Conservation (phyloP, 2,797 vertebrate species). For the Pangasius sanitwongsei region DNA sequence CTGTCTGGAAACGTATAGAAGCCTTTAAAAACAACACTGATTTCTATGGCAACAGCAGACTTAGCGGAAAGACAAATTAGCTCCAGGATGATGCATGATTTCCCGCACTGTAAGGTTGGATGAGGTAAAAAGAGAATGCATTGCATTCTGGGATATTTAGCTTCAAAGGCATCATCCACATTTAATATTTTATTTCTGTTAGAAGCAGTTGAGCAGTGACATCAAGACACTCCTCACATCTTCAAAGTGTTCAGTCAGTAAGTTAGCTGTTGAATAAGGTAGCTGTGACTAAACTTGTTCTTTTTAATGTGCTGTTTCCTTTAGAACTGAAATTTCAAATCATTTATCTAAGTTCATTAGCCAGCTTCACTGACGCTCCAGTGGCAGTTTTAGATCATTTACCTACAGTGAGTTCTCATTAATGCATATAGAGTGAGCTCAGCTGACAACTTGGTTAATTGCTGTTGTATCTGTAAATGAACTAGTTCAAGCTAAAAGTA, state of each 20-base stretch:
- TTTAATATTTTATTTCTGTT: constrained; percentile 1
- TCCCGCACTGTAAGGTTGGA: constrained; percentile 22
- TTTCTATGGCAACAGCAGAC: constrained; percentile 51
- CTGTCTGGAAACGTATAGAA: constrained; percentile 48
- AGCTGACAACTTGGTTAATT: neutral
- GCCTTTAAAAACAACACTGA: constrained; percentile 50
- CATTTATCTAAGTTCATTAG: neutral
- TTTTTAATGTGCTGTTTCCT: neutral
- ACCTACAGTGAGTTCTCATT: neutral
- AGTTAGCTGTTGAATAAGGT: neutral
- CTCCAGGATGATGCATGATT: constrained; percentile 43
- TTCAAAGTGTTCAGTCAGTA: neutral
- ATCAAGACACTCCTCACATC: neutral
- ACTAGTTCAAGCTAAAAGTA: neutral
- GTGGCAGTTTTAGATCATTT: neutral
- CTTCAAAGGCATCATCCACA: neutral
- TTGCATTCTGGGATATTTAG: constrained; percentile 7
- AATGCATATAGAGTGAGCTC: neutral
- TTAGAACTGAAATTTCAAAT: neutral
- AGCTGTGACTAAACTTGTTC: neutral
- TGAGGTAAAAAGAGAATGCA: constrained; percentile 23
- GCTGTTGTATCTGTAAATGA: neutral
- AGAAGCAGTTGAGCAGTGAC: neutral
- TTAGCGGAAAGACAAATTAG: constrained; percentile 44
- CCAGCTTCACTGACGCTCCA: neutral